A percentile compares a stretch with the other conserved stretches of the same genome.
These are phyloP conservation scores for Rhynchotus rufescens DNA, from an alignment of 2,797 vertebrate species.

Conservation along the genomic window DNA sequence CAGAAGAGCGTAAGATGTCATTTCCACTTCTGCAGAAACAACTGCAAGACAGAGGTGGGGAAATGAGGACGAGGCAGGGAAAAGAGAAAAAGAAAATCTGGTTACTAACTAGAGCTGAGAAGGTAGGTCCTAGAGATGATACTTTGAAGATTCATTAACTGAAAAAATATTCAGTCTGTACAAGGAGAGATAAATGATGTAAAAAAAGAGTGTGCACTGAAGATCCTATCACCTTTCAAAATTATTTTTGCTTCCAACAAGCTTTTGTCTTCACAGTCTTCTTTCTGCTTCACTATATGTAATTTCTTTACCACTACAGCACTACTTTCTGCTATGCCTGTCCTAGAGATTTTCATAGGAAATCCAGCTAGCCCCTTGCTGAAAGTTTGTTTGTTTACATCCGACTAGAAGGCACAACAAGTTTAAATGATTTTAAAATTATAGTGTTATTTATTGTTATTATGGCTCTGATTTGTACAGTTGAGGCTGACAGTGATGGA, in stretches of 20 bases:
- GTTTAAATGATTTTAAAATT: not conserved
- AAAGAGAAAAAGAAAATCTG: not conserved
- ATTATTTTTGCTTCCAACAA: not conserved
- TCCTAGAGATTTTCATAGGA: not conserved
- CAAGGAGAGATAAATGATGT: not conserved
- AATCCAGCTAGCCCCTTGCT: not conserved
- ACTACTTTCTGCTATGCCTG: not conserved
- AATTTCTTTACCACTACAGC: not conserved
- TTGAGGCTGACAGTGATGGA: not conserved
- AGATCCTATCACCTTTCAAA: not conserved
- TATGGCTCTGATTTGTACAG: not conserved
- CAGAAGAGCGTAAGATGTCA: slow-evolving; percentile 92
- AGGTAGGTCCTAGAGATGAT: not conserved
- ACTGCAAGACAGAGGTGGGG: slow-evolving; percentile 73
- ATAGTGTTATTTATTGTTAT: not conserved
- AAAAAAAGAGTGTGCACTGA: not conserved
- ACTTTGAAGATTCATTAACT: not conserved
- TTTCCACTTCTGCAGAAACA: slow-evolving; percentile 94
- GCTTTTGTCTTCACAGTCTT: not conserved
- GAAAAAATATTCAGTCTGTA: not conserved
- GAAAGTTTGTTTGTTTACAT: not conserved
- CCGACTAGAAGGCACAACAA: not conserved
- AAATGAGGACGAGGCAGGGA: not conserved
- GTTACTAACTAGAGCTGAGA: not conserved
- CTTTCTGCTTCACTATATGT: not conserved